These are phyloP conservation scores for Dolichomitus sp. DNA, from an alignment of 2,888 invertebrate genomes.

Conservation along the genomic window DNA sequence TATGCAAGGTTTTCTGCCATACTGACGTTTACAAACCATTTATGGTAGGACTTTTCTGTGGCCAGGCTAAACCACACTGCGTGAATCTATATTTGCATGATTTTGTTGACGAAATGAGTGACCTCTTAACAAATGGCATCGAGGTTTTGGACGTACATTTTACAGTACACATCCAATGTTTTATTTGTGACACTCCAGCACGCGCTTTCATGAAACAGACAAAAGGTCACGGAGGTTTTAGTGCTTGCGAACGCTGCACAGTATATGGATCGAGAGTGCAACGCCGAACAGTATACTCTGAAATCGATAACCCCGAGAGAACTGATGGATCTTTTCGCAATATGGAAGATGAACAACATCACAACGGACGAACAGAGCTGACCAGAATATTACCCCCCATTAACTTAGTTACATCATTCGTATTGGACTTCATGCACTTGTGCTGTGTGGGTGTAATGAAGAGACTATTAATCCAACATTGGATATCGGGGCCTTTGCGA, in stretches of 20 bases:
- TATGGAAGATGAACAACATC: constrained; percentile 52
- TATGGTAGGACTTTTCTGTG: constrained; percentile 38
- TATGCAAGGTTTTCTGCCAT: constrained; percentile 51
- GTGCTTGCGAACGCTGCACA: constrained; percentile 60
- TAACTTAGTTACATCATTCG: constrained; percentile 51
- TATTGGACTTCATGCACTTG: constrained; percentile 66
- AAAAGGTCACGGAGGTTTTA: constrained; percentile 53
- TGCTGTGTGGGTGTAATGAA: constrained; percentile 62
- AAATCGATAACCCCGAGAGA: constrained; percentile 33
- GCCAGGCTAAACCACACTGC: constrained; percentile 8
- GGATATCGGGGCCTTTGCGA: constrained; percentile 13
- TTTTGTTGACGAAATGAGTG: constrained; percentile 61
- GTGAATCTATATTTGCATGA: constrained; percentile 25
- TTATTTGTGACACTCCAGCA: constrained; percentile 68
- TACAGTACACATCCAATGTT: constrained; percentile 52
- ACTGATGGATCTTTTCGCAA: constrained; percentile 58
- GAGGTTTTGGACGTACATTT: constrained; percentile 44
- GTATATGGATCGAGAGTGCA: constrained; percentile 45
- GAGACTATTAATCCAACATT: constrained; percentile 38
- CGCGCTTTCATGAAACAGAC: constrained; percentile 59
- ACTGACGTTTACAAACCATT: constrained; percentile 48
- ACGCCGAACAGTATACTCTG: constrained; percentile 47
- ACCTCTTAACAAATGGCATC: constrained; percentile 35
- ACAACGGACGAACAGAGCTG: constrained; percentile 43
- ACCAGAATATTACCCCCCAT: constrained; percentile 36